These are phyloP conservation scores for Agrypnia vestita DNA, from an alignment of 1,140 invertebrate genomes.

Conservation along the genomic window DNA sequence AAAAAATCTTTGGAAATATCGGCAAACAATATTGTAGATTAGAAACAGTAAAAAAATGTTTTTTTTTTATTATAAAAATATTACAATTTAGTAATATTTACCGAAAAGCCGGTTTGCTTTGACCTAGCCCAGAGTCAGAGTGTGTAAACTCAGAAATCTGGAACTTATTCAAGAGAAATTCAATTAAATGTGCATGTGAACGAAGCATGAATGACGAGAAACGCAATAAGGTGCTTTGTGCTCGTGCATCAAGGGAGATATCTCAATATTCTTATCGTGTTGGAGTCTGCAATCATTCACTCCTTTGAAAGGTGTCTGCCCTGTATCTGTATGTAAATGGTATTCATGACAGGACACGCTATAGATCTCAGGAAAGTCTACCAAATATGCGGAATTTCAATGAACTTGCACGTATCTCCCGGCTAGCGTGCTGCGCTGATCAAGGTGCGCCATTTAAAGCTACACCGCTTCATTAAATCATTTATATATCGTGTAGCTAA, in stretches of 20 bases:
- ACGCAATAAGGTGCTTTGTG: no score
- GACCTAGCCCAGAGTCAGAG: no score
- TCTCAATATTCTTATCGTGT: slow-evolving; percentile 22
- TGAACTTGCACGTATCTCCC: slow-evolving; percentile 17
- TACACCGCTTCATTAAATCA: neutral
- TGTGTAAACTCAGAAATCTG: no score
- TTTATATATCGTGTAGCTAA: neutral
- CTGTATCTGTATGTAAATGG: slow-evolving; percentile 21
- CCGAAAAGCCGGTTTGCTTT: no score
- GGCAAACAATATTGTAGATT: no score
- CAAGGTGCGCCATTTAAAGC: neutral
- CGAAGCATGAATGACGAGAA: no score
- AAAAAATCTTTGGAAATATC: no score
- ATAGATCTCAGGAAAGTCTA: slow-evolving; percentile 7
- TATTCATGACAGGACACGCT: slow-evolving; percentile 10
- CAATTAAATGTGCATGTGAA: no score
- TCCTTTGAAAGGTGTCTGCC: neutral
- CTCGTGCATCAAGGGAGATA: neutral
- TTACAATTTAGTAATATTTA: no score
- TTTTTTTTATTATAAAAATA: no score
- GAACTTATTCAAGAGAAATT: no score
- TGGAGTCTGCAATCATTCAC: slow-evolving; percentile 13
- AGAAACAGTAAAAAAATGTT: no score
- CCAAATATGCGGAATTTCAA: slow-evolving; percentile 20
- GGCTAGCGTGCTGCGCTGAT: neutral